These are phyloP conservation scores for Amphiura filiformis DNA, from an alignment of 35 echinoderm and acorn worm species.

Conservation along the genomic window DNA sequence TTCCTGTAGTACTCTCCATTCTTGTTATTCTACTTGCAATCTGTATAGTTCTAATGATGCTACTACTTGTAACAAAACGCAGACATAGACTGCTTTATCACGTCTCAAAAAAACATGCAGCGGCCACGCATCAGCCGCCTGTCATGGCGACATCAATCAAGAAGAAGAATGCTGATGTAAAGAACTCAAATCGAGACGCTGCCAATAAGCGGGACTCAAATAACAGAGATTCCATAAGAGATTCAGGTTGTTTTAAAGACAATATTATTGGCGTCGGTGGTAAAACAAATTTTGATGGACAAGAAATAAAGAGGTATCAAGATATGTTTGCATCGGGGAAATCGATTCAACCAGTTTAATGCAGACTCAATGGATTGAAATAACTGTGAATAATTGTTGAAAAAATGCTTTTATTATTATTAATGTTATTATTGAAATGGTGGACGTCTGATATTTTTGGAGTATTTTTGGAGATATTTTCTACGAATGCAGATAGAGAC, in stretches of 20 bases:
- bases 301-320: background rate
- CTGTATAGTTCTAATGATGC: conserved; percentile 63
- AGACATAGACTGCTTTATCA: conserved; percentile 84
- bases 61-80: conserved; percentile 71
- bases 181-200: conserved; percentile 65
- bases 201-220: conserved; percentile 51
- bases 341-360: background rate
- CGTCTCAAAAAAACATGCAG: conserved; percentile 63
- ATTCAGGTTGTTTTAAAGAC: conserved; percentile 86
- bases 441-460: too few relatives aligned
- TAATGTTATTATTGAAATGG: too few relatives aligned
- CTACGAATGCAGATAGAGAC: too few relatives aligned
- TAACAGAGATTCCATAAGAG: conserved; percentile 79
- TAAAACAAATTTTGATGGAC: background rate
- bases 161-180: conserved; percentile 73
- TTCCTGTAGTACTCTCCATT: conserved; percentile 57
- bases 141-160: conserved; percentile 63
- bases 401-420: too few relatives aligned
- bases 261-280: conserved; percentile 41
- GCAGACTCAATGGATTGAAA: too few relatives aligned
- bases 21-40: conserved; percentile 69
- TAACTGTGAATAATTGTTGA: too few relatives aligned
- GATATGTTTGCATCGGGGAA: background rate
- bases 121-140: conserved; percentile 23
- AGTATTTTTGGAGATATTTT: too few relatives aligned